phyloP scores from a whole-genome alignment of 2,113 vertebrate species.

The Pantherophis guttatus region DNA sequence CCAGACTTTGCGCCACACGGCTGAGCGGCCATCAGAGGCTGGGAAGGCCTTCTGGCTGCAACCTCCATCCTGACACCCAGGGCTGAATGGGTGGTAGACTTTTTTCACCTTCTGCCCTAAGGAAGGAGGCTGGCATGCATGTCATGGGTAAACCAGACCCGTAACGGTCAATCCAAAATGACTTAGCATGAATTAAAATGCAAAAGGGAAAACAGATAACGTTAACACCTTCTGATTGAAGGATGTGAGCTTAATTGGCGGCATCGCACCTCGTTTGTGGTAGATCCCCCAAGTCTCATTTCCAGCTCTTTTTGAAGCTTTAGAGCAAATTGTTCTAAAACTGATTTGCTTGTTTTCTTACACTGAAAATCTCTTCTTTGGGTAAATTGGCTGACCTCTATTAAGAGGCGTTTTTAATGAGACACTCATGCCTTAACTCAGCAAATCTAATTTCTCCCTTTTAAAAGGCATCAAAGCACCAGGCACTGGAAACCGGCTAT shows the following conservation, averaged over 20 bases:
- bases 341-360: not conserved
- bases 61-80: not conserved
- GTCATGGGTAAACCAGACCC: not conserved
- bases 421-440: not conserved
- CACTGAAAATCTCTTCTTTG: constrained; percentile 7
- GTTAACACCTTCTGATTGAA: not conserved
- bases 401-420: not conserved
- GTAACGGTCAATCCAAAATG: not conserved
- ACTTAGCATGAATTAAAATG: not conserved
- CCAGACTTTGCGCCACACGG: not conserved
- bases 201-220: not conserved
- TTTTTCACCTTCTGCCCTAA: not conserved
- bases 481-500: not conserved
- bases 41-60: not conserved
- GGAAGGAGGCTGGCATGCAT: not conserved
- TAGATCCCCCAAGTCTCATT: not conserved
- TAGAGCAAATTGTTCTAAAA: not conserved
- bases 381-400: constrained; percentile 16
- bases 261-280: not conserved
- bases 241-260: not conserved
- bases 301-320: not conserved
- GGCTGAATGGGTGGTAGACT: not conserved
- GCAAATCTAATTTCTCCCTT: constrained; percentile 6
- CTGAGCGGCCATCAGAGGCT: not conserved
- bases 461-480: constrained; percentile 8